Conservation (phyloP, 2,113 vertebrate genomes). For the Natator depressus region DNA sequence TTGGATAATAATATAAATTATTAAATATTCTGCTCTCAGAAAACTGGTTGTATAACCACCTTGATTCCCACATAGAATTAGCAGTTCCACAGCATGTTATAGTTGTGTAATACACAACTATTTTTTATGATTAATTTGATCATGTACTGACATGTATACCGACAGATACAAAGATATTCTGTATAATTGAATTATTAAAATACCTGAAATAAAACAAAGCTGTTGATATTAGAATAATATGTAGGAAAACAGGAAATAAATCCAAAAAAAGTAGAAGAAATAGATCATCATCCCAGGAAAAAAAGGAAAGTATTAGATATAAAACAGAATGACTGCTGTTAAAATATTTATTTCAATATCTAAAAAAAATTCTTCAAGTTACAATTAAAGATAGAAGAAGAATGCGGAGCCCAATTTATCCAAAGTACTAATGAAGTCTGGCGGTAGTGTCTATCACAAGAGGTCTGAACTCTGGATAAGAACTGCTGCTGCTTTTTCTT, state of each 20-base stretch:
- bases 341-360: slow-evolving; percentile 55
- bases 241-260: neutral
- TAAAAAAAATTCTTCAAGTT: slow-evolving; percentile 30
- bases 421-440: slow-evolving; percentile 15
- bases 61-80: neutral
- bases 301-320: neutral
- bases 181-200: neutral
- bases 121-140: neutral
- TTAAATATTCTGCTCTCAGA: neutral
- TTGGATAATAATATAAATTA: neutral
- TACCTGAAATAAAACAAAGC: slow-evolving; percentile 51
- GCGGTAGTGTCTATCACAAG: slow-evolving; percentile 1
- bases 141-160: neutral
- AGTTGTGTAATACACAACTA: neutral
- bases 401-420: slow-evolving; percentile 3
- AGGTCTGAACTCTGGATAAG: neutral
- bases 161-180: neutral
- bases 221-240: slow-evolving; percentile 21
- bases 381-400: slow-evolving; percentile 19
- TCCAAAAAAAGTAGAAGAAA: neutral
- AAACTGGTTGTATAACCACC: neutral
- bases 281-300: neutral
- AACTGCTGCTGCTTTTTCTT: neutral
- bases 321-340: slow-evolving; percentile 32
- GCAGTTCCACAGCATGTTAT: neutral